Base-by-base conservation (phyloP, 2,888 invertebrate species). In the Euclidia mi region DNA sequence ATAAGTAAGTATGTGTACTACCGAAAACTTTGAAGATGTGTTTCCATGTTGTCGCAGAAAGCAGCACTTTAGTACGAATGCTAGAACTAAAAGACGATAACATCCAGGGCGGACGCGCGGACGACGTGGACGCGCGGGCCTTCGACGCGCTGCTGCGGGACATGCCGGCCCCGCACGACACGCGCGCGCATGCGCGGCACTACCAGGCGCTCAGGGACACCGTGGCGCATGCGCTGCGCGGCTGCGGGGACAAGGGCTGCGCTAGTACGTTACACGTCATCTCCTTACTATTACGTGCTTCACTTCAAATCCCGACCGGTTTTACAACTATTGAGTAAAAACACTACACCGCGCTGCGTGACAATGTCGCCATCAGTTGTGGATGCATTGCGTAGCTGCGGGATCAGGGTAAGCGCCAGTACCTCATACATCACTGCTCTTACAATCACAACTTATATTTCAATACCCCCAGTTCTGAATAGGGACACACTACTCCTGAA, bases 161-260 rank as follows among this genome's bases (percentile, higher is more conserved):
- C 20, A 25, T 25, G 20, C 20, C 20, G 0, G 83, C 82, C 0
- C 56, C 82, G 0, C 52, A 58, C 1, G 85, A 90, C 47, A 73
- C 71, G 11, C 35, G 59, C 1, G 85, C 70, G 0, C 91, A 93
- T 45, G 74, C 79, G 52, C 71, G 61, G 15, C 85, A 89, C 73
- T 90, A 78, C 52, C 81, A 86, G 1, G 66, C 67, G 1, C 84
- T 93, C 89, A 74, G 87, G 72, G 67, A 78, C 11, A 80, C 78
- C 0, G 69, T 91, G 0, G 72, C 80, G 1, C 73, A 71, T 1
- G 71, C 77, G 20, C 53, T 90, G 11, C 77, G 79, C 3, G 88
- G 87, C 0, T 93, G 92, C 58, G 89, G 87, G 0, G 66, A 75
- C 3, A 63, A 69, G 20, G 88, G 87, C 1, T 92, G 92, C 48